These are phyloP conservation scores for Chrysocyon brachyurus DNA, from an alignment of 2,797 vertebrate genomes.

Conservation along the genomic window DNA sequence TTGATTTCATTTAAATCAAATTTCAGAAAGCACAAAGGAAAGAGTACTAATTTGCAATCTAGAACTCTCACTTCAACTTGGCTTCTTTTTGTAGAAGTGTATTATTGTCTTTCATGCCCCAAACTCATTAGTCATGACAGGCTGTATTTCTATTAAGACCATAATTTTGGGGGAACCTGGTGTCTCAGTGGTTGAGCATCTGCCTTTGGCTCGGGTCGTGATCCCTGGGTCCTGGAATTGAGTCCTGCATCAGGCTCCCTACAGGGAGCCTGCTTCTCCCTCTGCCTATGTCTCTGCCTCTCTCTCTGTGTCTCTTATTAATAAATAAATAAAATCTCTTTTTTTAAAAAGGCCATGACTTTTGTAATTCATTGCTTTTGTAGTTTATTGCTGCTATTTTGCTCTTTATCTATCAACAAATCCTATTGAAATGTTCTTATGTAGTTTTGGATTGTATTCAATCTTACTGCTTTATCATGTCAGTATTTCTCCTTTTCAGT, in stretches of 20 bases:
- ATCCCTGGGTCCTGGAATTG: too few relatives aligned
- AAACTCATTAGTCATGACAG: not conserved
- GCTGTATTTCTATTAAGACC: slow-evolving; percentile 9
- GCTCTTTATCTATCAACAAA: slow-evolving; percentile 10
- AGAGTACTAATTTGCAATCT: not conserved
- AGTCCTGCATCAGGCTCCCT: too few relatives aligned
- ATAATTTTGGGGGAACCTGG: not conserved
- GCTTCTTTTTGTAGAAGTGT: not conserved
- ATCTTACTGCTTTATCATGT: slow-evolving; percentile 15
- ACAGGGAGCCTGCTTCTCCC: too few relatives aligned
- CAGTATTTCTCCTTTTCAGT: not conserved
- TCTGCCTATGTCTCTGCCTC: too few relatives aligned
- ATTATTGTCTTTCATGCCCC: not conserved
- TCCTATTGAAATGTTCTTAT: not conserved
- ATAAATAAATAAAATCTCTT: too few relatives aligned
- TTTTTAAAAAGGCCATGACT: not conserved
- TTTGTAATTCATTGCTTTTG: slow-evolving; percentile 33
- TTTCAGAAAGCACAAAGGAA: slow-evolving; percentile 36
- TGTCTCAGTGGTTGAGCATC: too few relatives aligned
- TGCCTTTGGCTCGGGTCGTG: too few relatives aligned
- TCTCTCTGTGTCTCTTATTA: too few relatives aligned
- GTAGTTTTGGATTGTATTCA: not conserved
- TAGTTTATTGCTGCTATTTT: not conserved
- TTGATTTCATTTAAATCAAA: slow-evolving; percentile 8
- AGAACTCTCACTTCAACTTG: not conserved